These are phyloP conservation scores for Heliconius aoede DNA, from an alignment of 2,888 invertebrate species.

Conservation along the genomic window DNA sequence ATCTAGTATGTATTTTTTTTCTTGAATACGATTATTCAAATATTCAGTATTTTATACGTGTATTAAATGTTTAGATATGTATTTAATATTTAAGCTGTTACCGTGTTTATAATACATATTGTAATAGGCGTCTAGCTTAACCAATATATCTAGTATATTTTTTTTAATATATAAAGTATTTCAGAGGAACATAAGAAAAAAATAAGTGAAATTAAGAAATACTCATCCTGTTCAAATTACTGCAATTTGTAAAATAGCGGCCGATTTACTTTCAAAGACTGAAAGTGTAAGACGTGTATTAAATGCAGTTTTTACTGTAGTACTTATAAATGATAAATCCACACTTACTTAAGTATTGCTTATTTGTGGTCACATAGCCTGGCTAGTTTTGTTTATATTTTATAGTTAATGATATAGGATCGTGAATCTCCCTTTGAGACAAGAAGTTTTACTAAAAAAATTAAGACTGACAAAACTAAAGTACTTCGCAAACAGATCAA, in stretches of 20 bases:
- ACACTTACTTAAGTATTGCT: slow-evolving; percentile 13
- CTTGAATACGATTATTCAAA: slow-evolving; percentile 24
- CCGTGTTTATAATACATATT: slow-evolving; percentile 34
- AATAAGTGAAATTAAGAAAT: slow-evolving; percentile 27
- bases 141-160: slow-evolving; percentile 31
- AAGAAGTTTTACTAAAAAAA: background rate
- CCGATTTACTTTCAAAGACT: slow-evolving; percentile 53
- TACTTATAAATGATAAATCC: slow-evolving; percentile 11
- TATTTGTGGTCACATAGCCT: slow-evolving; percentile 11
- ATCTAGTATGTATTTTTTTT: slow-evolving; percentile 21
- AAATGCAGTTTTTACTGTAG: slow-evolving; percentile 16
- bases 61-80: slow-evolving; percentile 53
- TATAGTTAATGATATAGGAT: background rate
- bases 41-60: slow-evolving; percentile 50
- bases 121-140: slow-evolving; percentile 20
- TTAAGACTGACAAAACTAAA: background rate
- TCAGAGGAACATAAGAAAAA: slow-evolving; percentile 23
- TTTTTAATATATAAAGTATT: slow-evolving; percentile 36
- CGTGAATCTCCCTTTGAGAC: slow-evolving; percentile 3
- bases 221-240: slow-evolving; percentile 40
- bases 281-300: slow-evolving; percentile 49
- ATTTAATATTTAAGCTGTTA: slow-evolving; percentile 48
- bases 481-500: background rate
- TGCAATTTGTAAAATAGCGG: slow-evolving; percentile 26
- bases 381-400: slow-evolving; percentile 5